phyloP scores from a whole-genome alignment of 2,888 invertebrate genomes.

The Nineta flava region DNA sequence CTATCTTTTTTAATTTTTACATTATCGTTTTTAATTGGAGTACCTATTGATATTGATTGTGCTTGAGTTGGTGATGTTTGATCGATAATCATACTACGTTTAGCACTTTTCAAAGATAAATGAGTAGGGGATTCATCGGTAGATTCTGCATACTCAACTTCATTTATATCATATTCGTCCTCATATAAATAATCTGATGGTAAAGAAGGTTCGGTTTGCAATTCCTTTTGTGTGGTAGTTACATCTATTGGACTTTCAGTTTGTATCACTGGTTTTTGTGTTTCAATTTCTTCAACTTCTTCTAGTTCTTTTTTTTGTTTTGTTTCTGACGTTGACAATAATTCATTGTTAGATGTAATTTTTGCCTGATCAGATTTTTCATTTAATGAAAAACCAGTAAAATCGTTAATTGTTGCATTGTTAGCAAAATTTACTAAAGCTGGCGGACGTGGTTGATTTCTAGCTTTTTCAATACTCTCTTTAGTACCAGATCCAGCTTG shows the following conservation, averaged over 20 bases:
- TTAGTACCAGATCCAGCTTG: slow-evolving; percentile 64
- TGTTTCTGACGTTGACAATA: slow-evolving; percentile 16
- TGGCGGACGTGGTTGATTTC: slow-evolving; percentile 16
- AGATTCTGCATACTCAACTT: slow-evolving; percentile 40
- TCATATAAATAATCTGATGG: slow-evolving; percentile 19
- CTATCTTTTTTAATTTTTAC: slow-evolving; percentile 43
- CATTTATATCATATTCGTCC: slow-evolving; percentile 34
- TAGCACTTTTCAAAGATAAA: slow-evolving; percentile 19
- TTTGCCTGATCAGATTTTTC: background rate
- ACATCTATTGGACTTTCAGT: background rate
- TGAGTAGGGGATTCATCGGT: slow-evolving; percentile 27
- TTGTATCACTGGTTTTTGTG: slow-evolving; percentile 10
- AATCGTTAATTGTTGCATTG: slow-evolving; percentile 3
- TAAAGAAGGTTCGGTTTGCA: background rate
- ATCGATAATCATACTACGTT: slow-evolving; percentile 23
- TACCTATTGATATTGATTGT: slow-evolving; percentile 46
- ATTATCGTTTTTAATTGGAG: slow-evolving; percentile 32
- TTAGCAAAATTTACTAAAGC: slow-evolving; percentile 9
- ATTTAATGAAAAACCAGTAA: slow-evolving; percentile 3
- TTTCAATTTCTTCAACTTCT: slow-evolving; percentile 24
- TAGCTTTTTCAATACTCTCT: slow-evolving; percentile 29
- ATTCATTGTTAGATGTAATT: slow-evolving; percentile 14
- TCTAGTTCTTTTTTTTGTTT: slow-evolving; percentile 29
- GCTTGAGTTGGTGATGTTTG: slow-evolving; percentile 30
- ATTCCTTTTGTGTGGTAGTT: background rate